These are phyloP conservation scores for Polyodon spathula DNA, from an alignment of 2,113 vertebrate genomes.

Conservation along the genomic window DNA sequence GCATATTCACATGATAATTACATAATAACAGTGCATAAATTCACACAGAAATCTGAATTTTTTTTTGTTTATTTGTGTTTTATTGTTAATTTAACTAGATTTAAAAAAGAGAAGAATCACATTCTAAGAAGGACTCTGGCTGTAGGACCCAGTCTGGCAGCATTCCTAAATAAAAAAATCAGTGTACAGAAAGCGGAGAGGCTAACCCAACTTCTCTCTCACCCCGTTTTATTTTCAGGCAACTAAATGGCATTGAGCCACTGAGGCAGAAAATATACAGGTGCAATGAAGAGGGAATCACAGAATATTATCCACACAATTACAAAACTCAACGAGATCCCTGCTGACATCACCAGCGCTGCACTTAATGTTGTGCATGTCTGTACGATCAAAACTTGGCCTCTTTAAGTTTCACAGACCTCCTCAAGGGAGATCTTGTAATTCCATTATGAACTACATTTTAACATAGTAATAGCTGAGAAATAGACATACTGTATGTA, in stretches of 20 bases:
- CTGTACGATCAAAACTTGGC: background rate
- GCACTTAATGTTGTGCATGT: conserved; percentile 32
- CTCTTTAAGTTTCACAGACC: background rate
- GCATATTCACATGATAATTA: no score
- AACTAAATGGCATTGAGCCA: conserved; percentile 33
- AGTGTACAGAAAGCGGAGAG: conserved; percentile 13
- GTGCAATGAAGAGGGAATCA: conserved; percentile 50
- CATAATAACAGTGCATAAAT: no score
- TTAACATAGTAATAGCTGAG: no score
- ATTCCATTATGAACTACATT: no score
- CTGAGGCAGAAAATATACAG: conserved; percentile 41
- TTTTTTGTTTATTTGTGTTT: no score
- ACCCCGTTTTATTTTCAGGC: conserved; percentile 49
- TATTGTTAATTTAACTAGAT: no score
- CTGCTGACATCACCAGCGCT: conserved; percentile 32
- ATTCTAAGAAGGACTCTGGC: background rate
- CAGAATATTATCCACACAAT: conserved; percentile 53
- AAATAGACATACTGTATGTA: no score
- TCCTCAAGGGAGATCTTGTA: conserved; percentile 1
- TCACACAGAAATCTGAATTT: no score
- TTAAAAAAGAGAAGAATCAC: no score
- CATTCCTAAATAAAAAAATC: conserved; percentile 21
- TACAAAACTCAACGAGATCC: conserved; percentile 49
- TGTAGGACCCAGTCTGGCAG: background rate
- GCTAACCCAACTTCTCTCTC: conserved; percentile 37